These are phyloP conservation scores for Oxytorus armatus DNA, from an alignment of 2,888 invertebrate genomes.

Conservation along the genomic window DNA sequence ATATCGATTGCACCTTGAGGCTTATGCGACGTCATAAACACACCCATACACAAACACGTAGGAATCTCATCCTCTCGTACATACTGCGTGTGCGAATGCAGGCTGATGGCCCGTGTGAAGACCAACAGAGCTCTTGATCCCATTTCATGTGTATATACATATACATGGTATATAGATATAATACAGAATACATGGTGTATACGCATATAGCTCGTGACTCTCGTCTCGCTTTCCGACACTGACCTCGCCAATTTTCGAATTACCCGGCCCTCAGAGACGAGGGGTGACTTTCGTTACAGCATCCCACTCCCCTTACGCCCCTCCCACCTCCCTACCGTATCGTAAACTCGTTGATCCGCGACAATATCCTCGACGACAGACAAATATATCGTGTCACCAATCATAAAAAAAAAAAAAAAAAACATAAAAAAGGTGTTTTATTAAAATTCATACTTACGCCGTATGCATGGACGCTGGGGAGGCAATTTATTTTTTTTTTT, in stretches of 20 bases:
- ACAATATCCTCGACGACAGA: not conserved
- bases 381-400: not conserved
- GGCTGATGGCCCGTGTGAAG: constrained; percentile 48
- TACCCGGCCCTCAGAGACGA: constrained; percentile 58
- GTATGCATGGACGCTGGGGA: too few relatives aligned
- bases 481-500: too few relatives aligned
- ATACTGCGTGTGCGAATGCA: constrained; percentile 36
- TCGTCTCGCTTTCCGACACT: constrained; percentile 74
- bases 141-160: constrained; percentile 12
- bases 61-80: constrained; percentile 35
- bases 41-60: not conserved
- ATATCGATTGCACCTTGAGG: constrained; percentile 39
- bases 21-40: not conserved
- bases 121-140: constrained; percentile 61
- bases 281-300: constrained; percentile 60
- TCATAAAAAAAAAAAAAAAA: too few relatives aligned
- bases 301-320: constrained; percentile 11
- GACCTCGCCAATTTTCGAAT: constrained; percentile 78
- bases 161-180: not conserved
- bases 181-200: not conserved
- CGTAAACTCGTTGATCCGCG: constrained; percentile 12
- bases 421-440: too few relatives aligned
- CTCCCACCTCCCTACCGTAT: not conserved
- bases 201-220: constrained; percentile 31
- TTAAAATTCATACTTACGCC: too few relatives aligned